Percentiles rank a stretch among this genome's conserved stretches.
Conservation (phyloP, 2,888 invertebrate species). For the Xestia sexstrigata region DNA sequence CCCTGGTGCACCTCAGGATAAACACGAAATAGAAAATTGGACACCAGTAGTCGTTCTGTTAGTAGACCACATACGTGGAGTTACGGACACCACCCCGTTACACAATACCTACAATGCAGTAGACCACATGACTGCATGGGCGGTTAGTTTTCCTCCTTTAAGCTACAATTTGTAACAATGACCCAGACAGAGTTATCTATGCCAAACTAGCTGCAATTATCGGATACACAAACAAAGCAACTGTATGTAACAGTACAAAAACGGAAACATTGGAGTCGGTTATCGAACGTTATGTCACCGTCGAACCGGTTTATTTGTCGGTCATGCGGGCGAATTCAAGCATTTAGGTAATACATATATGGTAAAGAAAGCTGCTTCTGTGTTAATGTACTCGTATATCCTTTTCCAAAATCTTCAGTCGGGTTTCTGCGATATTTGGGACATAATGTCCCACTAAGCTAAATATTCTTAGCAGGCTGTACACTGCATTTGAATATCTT, state of each 20-base stretch:
- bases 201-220: slow-evolving; percentile 2
- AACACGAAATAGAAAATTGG: neutral
- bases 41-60: neutral
- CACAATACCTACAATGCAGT: no score
- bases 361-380: neutral
- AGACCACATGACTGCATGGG: no score
- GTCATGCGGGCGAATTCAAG: slow-evolving; percentile 30
- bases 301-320: slow-evolving; percentile 45
- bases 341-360: slow-evolving; percentile 12
- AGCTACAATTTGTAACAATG: neutral
- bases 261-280: slow-evolving; percentile 23
- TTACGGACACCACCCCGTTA: no score
- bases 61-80: no score
- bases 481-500: neutral
- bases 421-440: neutral
- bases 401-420: slow-evolving; percentile 22
- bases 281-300: slow-evolving; percentile 42
- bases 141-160: neutral
- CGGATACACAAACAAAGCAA: neutral
- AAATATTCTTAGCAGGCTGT: neutral
- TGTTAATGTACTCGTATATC: slow-evolving; percentile 5
- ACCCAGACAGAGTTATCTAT: neutral
- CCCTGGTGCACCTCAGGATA: slow-evolving; percentile 15
- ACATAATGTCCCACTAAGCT: neutral
- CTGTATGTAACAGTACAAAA: neutral